Percentiles rank a stretch among this genome's conserved stretches.
These are phyloP conservation scores for Pedionomus torquatus DNA, from an alignment of 2,113 vertebrate genomes.

Conservation along the genomic window DNA sequence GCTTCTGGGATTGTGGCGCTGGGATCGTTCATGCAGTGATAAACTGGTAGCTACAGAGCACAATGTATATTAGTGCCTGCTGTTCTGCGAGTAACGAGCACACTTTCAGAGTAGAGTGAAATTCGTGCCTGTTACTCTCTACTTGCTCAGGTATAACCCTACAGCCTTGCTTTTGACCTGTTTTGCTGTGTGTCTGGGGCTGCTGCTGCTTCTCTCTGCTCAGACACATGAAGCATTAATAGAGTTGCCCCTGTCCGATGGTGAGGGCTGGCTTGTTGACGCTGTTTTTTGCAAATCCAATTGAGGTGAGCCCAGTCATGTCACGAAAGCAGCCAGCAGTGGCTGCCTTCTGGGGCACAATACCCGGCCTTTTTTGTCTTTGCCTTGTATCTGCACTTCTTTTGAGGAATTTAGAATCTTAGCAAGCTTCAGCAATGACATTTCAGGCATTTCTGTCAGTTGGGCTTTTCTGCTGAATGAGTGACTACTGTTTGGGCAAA, in stretches of 20 bases:
- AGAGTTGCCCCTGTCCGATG: neutral
- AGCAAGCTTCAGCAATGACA: neutral
- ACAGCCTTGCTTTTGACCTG: neutral
- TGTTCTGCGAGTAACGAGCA: neutral
- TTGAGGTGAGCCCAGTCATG: neutral
- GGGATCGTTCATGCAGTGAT: neutral
- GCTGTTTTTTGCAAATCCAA: neutral
- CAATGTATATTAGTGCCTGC: rapidly evolving
- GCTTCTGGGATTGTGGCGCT: neutral
- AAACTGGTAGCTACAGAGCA: neutral
- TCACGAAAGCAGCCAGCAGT: neutral
- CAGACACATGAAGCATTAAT: neutral
- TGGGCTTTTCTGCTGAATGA: neutral
- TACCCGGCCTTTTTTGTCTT: neutral
- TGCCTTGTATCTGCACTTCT: neutral
- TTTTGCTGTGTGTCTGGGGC: neutral
- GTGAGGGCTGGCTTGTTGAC: neutral
- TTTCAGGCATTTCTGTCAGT: neutral
- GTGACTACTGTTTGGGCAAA: neutral
- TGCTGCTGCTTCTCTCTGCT: neutral
- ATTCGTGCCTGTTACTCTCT: neutral
- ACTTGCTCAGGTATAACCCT: neutral
- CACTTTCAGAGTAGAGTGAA: rapidly evolving
- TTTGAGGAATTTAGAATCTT: neutral
- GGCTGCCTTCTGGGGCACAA: neutral